Conservation (phyloP, 1,140 invertebrate species). For the Scaptomyza graminum region DNA sequence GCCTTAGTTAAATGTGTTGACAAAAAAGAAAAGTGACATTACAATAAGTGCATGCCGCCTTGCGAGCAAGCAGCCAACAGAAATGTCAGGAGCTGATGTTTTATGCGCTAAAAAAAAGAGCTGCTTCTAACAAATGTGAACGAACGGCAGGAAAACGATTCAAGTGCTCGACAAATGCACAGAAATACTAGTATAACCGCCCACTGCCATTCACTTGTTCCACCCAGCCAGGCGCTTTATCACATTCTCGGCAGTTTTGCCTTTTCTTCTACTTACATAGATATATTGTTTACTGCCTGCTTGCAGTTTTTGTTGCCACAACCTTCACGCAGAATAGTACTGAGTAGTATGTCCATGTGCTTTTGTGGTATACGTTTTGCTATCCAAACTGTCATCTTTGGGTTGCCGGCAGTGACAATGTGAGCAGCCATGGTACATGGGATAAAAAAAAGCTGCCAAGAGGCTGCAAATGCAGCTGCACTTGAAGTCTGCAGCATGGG, state of each 20-base stretch:
- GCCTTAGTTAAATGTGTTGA: slow-evolving; percentile 11
- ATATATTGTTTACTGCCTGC: slow-evolving; percentile 37
- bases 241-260: slow-evolving; percentile 53
- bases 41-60: not conserved
- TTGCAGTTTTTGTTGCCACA: slow-evolving; percentile 34
- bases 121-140: slow-evolving; percentile 16
- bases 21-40: slow-evolving; percentile 11
- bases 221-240: slow-evolving; percentile 49
- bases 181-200: slow-evolving; percentile 17
- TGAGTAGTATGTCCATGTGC: slow-evolving; percentile 34
- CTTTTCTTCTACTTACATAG: slow-evolving; percentile 31
- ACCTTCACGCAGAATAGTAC: slow-evolving; percentile 47
- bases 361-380: slow-evolving; percentile 64
- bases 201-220: slow-evolving; percentile 9
- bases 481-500: slow-evolving; percentile 42
- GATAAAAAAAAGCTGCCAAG: slow-evolving; percentile 23
- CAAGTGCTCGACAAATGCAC: slow-evolving; percentile 37
- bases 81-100: slow-evolving; percentile 14
- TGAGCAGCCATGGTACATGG: slow-evolving; percentile 12
- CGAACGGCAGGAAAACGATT: slow-evolving; percentile 33
- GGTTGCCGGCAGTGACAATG: slow-evolving; percentile 39
- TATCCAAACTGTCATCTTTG: slow-evolving; percentile 68
- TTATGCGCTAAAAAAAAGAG: slow-evolving; percentile 19
- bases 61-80: not conserved
- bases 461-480: slow-evolving; percentile 34